Evolutionary conservation across 1,140 invertebrate species (phyloP).

Genomic region (Achatina immaculata): DNA sequence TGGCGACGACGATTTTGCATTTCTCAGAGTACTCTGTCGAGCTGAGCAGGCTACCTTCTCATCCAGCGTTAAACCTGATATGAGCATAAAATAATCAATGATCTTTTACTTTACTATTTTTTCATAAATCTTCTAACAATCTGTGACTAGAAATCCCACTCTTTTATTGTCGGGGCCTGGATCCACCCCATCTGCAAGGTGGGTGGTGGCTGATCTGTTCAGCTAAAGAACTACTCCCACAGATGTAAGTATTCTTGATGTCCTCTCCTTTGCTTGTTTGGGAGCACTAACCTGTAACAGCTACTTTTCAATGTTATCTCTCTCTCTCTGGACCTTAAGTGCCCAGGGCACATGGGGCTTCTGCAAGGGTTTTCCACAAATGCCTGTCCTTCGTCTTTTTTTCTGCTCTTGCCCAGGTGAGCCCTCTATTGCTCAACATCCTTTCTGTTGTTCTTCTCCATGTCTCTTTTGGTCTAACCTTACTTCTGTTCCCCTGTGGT

Average conservation of each 20-base stretch:
- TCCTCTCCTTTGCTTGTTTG: too few species aligned
- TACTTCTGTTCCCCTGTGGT: too few species aligned
- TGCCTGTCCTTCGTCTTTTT: too few species aligned
- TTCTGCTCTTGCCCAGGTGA: too few species aligned
- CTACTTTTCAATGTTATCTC: too few species aligned
- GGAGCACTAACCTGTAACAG: too few species aligned
- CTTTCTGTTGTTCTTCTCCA: too few species aligned
- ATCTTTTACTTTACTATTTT: background rate
- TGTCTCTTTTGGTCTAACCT: too few species aligned
- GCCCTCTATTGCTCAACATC: too few species aligned
- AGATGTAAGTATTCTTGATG: background rate
- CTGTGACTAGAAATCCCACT: background rate
- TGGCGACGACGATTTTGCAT: background rate
- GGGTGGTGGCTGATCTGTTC: background rate
- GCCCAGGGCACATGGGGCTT: too few species aligned
- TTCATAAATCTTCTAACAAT: background rate
- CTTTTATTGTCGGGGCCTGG: background rate
- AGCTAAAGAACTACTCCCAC: background rate
- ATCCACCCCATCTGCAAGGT: background rate
- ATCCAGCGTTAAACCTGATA: slow-evolving; percentile 30
- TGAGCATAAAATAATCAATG: background rate
- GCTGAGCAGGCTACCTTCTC: slow-evolving; percentile 15
- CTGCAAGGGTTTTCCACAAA: too few species aligned
- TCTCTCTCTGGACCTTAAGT: too few species aligned
- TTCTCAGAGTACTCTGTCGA: background rate